These are phyloP conservation scores for Sterrhoptilus dennistouni DNA, from an alignment of 2,113 vertebrate genomes.

Conservation along the genomic window DNA sequence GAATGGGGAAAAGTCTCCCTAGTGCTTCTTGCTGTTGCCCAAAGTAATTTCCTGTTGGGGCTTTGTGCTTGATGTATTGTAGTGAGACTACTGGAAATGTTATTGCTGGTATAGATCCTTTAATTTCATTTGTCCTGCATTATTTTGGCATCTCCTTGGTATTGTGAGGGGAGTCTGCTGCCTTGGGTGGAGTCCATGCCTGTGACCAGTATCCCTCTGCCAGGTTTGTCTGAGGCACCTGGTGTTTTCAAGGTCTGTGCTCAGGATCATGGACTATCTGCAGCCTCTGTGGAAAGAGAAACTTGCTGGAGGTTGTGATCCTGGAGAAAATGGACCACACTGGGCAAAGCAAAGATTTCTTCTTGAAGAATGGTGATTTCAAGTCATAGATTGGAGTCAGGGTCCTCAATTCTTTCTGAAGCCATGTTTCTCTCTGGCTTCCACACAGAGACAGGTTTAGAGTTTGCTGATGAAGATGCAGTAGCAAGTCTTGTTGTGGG, in stretches of 20 bases:
- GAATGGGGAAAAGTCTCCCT: neutral
- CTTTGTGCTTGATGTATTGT: neutral
- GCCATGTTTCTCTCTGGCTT: neutral
- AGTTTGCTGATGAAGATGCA: neutral
- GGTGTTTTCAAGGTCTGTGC: neutral
- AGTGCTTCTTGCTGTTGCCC: neutral
- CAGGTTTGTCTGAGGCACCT: neutral
- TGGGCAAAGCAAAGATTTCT: neutral
- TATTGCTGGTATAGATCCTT: neutral
- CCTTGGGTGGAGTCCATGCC: neutral
- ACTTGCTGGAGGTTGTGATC: neutral
- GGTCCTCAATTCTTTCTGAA: neutral
- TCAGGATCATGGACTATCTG: neutral
- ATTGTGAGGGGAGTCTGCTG: neutral
- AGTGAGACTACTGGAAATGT: neutral
- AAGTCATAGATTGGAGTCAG: neutral
- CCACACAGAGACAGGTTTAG: neutral
- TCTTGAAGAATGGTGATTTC: neutral
- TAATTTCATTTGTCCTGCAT: neutral
- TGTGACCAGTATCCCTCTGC: rapidly evolving
- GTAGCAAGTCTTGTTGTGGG: neutral
- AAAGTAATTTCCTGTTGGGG: neutral
- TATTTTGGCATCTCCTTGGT: neutral
- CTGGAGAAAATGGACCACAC: neutral
- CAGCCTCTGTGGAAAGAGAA: neutral